Evolutionary conservation across 2,888 invertebrate genomes (phyloP).

Genomic region (Phengaris arion): DNA sequence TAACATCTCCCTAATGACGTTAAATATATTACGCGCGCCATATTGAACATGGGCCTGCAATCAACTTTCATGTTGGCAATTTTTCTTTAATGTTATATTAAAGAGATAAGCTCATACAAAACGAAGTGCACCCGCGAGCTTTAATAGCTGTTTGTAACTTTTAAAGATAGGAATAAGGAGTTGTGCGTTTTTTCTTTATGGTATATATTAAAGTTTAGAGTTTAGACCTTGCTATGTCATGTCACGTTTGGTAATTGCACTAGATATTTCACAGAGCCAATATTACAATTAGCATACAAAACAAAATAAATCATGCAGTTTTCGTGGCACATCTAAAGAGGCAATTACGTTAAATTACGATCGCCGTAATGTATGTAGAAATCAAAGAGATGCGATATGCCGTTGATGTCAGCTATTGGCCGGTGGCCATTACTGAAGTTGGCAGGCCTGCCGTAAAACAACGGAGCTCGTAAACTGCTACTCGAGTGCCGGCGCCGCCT

Average conservation of each 20-base stretch:
- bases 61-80: constrained; percentile 26
- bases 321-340: constrained; percentile 27
- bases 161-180: not conserved
- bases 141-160: not conserved
- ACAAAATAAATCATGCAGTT: constrained; percentile 28
- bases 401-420: constrained; percentile 48
- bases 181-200: not conserved
- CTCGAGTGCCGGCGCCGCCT: constrained; percentile 72
- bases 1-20: constrained; percentile 54
- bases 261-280: not conserved
- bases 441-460: constrained; percentile 66
- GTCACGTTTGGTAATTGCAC: not conserved
- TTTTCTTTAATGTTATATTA: constrained; percentile 28
- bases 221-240: not conserved
- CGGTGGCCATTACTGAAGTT: constrained; percentile 59
- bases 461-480: constrained; percentile 73
- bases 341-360: constrained; percentile 32
- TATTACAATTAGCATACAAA: constrained; percentile 13
- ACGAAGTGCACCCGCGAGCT: constrained; percentile 37
- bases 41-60: constrained; percentile 25
- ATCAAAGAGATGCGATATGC: constrained; percentile 47
- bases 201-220: not conserved
- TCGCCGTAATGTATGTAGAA: constrained; percentile 36
- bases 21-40: constrained; percentile 57
- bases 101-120: constrained; percentile 29